Evolutionary conservation across 2,113 vertebrate species (phyloP), one percentile per base, ranked within the genome.

Genomic region (Harpagus bidentatus): DNA sequence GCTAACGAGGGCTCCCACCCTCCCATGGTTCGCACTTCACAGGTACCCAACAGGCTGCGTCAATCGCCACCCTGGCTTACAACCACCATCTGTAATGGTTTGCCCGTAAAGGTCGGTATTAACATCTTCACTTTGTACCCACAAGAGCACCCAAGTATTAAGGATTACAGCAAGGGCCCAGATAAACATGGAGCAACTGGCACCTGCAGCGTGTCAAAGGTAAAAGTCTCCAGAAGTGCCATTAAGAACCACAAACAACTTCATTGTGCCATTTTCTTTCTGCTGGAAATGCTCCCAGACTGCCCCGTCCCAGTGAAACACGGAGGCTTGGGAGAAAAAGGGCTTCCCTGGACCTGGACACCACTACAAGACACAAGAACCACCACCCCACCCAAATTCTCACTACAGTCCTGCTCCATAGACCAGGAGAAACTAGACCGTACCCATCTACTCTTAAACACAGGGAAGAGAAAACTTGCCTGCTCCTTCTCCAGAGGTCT

Each of bases 41-140:
- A 16, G 62, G 21, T 5, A 23, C 16, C 31, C 7, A 3, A 23
- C 10, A 4, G 23, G 22, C 42, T 18, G 12, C 5, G 19, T 16
- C 31, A 2, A 2, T 10, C 9, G 2, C 22, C 2, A 1, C 38
- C 2, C 1, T 36, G 16, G 62, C 53, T 23, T 52, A 6, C 38
- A 43, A 11, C 20, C 55, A 18, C 18, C 31, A 2, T 5, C 43
- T 9, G 45, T 2, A 11, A 56, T 0, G 8, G 19, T n/a, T 43
- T 43, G 11, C 38, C 62, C 1, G 0, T 23, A 7, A 13, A 66
- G 20, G 31, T n/a, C 0, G 1, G 32, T 10, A 21, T 25, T 2
- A n/a, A 20, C 36, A 5, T 11, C 42, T 32, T 34, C 12, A 3
- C 42, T 77, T 25, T 3, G 16, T 18, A 13, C n/a, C 62, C 31